A percentile compares a stretch with the other conserved stretches of the same genome.
phyloP scores from a whole-genome alignment of 2,797 vertebrate genomes.

The Balearica regulorum region DNA sequence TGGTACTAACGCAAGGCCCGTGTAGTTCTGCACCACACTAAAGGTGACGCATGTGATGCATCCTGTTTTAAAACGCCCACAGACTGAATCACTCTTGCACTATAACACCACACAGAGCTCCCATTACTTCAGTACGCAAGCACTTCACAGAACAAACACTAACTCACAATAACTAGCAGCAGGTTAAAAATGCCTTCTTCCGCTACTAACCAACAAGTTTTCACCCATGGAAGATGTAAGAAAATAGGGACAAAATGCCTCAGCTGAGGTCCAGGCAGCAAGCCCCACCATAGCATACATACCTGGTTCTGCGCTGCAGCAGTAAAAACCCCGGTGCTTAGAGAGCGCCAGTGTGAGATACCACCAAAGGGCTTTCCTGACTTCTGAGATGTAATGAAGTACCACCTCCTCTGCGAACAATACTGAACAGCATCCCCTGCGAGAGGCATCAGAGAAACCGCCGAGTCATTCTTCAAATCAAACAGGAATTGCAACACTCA shows the following conservation, averaged over 20 bases:
- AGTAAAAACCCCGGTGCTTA: background rate
- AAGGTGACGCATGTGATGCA: background rate
- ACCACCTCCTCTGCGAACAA: background rate
- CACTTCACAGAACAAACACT: background rate
- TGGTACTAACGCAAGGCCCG: background rate
- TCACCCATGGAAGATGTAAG: background rate
- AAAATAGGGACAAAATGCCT: background rate
- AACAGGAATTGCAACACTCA: background rate
- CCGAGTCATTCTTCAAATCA: background rate
- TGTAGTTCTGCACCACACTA: background rate
- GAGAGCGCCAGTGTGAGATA: background rate
- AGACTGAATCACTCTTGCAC: background rate
- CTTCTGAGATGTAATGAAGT: background rate
- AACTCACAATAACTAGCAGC: background rate
- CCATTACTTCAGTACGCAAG: background rate
- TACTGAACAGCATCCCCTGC: background rate
- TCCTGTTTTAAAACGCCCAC: background rate
- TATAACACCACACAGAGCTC: background rate
- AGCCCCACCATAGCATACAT: fast-evolving
- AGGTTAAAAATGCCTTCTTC: background rate
- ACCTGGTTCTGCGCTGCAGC: background rate
- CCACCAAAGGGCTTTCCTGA: background rate
- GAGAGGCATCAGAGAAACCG: background rate
- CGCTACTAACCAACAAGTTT: background rate
- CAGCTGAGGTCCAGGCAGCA: background rate